Percentiles rank a stretch among this genome's conserved stretches.
Conservation (phyloP, 2,113 vertebrate genomes). For the Eurystomus gularis region DNA sequence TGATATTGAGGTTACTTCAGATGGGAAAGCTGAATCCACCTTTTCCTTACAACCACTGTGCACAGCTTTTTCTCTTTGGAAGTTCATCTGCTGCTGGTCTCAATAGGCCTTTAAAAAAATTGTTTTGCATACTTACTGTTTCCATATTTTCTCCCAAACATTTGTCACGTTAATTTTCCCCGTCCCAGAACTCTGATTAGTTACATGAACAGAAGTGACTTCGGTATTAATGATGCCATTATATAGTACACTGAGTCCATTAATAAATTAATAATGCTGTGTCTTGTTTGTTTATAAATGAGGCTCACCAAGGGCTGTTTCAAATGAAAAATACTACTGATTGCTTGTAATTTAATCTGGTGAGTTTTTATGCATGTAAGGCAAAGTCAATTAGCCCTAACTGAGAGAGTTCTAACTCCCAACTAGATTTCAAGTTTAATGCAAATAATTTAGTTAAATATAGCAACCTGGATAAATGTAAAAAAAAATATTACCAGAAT, state of each 20-base stretch:
- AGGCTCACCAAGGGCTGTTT: conserved; percentile 58
- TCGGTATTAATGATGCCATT: conserved; percentile 70
- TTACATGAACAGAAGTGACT: conserved; percentile 66
- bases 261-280: conserved; percentile 74
- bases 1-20: fast-evolving
- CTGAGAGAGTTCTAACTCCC: conserved; percentile 50
- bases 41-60: fast-evolving
- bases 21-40: fast-evolving
- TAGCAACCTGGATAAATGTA: conserved; percentile 12
- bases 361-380: conserved; percentile 61
- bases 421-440: conserved; percentile 50
- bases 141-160: conserved; percentile 35
- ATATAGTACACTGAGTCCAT: conserved; percentile 62
- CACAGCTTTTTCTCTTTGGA: fast-evolving
- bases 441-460: conserved; percentile 52
- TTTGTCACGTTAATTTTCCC: conserved; percentile 48
- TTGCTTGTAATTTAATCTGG: conserved; percentile 74
- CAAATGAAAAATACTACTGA: conserved; percentile 66
- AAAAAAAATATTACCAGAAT: neutral
- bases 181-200: conserved; percentile 62
- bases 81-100: neutral
- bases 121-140: neutral
- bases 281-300: conserved; percentile 68
- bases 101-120: neutral
- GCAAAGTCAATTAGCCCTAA: conserved; percentile 70